Conservation (phyloP, 2,888 invertebrate genomes). For the Xestia sexstrigata region DNA sequence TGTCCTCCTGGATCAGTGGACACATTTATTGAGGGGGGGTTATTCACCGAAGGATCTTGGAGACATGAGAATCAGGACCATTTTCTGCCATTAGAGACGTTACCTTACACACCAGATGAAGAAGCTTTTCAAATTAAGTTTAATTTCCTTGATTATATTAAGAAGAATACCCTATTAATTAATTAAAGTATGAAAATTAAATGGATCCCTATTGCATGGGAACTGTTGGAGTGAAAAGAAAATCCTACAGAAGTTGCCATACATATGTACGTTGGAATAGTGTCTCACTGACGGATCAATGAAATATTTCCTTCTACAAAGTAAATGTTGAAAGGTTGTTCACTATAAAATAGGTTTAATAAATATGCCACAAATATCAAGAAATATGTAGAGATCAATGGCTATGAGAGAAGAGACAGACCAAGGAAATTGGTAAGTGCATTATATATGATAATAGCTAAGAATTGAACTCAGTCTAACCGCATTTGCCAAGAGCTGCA, state of each 20-base stretch:
- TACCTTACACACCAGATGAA: conserved; percentile 15
- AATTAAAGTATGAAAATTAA: not conserved
- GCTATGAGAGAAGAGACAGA: not conserved
- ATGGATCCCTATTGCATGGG: not conserved
- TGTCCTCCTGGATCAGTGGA: conserved; percentile 33
- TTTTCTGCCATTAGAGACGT: conserved; percentile 35
- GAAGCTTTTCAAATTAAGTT: conserved; percentile 19
- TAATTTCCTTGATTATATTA: conserved; percentile 42
- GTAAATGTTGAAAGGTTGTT: not conserved
- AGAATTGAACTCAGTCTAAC: not conserved
- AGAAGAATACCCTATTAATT: conserved; percentile 17
- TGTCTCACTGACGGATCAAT: not conserved
- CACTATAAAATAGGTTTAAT: not conserved
- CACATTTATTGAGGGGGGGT: conserved; percentile 34
- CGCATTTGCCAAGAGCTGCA: not conserved
- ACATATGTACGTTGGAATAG: not conserved
- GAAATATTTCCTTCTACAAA: not conserved
- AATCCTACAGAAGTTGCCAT: not conserved
- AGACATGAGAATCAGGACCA: conserved; percentile 42
- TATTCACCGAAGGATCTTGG: conserved; percentile 44
- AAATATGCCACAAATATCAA: not conserved
- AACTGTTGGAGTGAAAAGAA: not conserved
- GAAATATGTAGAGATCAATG: not conserved
- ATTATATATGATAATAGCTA: not conserved
- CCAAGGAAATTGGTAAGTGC: not conserved